A percentile compares a stretch with the other conserved stretches of the same genome.
Evolutionary conservation across 2,113 vertebrate genomes (phyloP).

Genomic region (Anser cygnoides): DNA sequence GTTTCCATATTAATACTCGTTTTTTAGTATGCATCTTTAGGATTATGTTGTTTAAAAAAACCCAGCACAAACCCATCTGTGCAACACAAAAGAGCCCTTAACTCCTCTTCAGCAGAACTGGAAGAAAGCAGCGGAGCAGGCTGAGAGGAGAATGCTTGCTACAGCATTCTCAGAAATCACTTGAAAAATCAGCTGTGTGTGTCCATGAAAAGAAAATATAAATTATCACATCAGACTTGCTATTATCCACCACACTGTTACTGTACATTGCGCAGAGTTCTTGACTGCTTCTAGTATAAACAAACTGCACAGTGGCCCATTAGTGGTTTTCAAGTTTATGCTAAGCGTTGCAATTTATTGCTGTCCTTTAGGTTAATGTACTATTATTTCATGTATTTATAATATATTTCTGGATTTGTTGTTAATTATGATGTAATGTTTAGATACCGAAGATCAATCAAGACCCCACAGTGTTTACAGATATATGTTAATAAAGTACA

Average conservation of each 20-base stretch:
- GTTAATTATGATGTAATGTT: slow-evolving; percentile 70
- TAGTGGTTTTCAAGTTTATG: slow-evolving; percentile 71
- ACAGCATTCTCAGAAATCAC: background rate
- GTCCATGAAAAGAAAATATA: background rate
- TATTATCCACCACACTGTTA: slow-evolving; percentile 6
- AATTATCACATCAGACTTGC: background rate
- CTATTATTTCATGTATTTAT: slow-evolving; percentile 65
- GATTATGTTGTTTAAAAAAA: background rate
- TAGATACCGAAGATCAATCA: slow-evolving; percentile 63
- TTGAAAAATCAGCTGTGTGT: background rate
- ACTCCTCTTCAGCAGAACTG: background rate
- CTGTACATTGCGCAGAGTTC: slow-evolving; percentile 24
- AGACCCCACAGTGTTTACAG: slow-evolving; percentile 38
- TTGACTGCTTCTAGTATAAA: slow-evolving; percentile 40
- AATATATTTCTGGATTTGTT: slow-evolving; percentile 65
- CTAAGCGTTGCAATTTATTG: slow-evolving; percentile 65
- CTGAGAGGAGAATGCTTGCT: background rate
- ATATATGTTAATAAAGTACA: slow-evolving; percentile 47
- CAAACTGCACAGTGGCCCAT: slow-evolving; percentile 64
- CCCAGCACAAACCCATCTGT: background rate
- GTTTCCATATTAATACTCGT: background rate
- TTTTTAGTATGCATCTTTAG: background rate
- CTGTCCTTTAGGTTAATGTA: slow-evolving; percentile 68
- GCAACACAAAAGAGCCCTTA: fast-evolving
- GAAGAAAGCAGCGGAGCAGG: background rate